Percentiles rank a stretch among this genome's conserved stretches.
Evolutionary conservation across 2,888 invertebrate species (phyloP).

Genomic region (Colletes collaris): DNA sequence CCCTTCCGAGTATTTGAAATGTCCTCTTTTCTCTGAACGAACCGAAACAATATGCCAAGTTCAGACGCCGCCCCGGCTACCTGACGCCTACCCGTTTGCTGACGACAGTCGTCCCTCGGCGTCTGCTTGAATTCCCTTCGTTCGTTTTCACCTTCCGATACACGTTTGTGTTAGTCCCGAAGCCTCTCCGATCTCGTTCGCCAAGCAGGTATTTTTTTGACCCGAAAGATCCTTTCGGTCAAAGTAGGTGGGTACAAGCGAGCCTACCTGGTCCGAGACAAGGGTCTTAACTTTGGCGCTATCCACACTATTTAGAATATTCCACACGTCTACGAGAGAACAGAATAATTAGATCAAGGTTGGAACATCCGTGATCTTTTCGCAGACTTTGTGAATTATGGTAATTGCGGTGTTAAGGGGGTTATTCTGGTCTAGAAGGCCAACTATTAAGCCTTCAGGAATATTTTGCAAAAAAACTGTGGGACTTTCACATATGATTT

Average conservation of each 20-base stretch:
- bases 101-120: slow-evolving; percentile 5
- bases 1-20: neutral
- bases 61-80: slow-evolving; percentile 3
- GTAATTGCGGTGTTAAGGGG: too few relatives aligned
- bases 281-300: too few relatives aligned
- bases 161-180: neutral
- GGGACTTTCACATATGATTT: too few relatives aligned
- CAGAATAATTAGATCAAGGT: too few relatives aligned
- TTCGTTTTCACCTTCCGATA: slow-evolving; percentile 10
- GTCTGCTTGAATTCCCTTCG: slow-evolving; percentile 14
- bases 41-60: neutral
- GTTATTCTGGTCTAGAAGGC: too few relatives aligned
- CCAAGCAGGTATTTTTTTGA: neutral
- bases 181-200: neutral
- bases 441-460: too few relatives aligned
- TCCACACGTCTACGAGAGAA: too few relatives aligned
- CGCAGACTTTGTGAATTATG: too few relatives aligned
- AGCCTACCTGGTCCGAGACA: too few relatives aligned
- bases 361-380: neutral
- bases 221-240: neutral
- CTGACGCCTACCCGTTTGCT: slow-evolving; percentile 11
- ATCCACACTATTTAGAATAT: too few relatives aligned
- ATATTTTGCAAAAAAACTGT: too few relatives aligned
- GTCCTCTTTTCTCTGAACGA: neutral
- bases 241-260: neutral